Evolutionary conservation across 2,113 vertebrate species (phyloP).

Genomic region (Odontophorus gujanensis): DNA sequence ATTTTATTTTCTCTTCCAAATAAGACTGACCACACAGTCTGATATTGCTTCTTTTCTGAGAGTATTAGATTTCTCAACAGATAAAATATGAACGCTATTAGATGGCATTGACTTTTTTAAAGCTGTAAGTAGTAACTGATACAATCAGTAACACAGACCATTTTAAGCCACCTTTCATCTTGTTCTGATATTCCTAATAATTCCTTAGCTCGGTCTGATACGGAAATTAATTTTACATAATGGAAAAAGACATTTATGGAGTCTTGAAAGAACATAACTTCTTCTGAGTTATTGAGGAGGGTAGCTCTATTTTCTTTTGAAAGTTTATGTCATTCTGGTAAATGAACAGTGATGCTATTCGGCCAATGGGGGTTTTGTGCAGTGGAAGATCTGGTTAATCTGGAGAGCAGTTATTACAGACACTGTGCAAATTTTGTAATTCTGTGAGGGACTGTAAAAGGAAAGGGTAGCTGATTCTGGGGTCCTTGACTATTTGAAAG

Average conservation of each 20-base stretch:
- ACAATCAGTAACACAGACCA: conserved; percentile 37
- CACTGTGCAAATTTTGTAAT: not conserved
- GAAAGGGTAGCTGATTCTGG: not conserved
- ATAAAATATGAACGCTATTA: conserved; percentile 23
- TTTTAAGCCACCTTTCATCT: conserved; percentile 43
- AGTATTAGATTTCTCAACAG: conserved; percentile 28
- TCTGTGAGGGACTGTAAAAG: not conserved
- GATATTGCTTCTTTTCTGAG: conserved; percentile 3
- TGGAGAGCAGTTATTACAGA: not conserved
- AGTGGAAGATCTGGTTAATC: not conserved
- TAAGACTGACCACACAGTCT: conserved; percentile 1
- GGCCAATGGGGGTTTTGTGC: not conserved
- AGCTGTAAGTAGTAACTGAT: not conserved
- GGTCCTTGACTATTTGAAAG: not conserved
- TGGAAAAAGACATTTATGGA: conserved; percentile 35
- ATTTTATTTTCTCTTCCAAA: conserved; percentile 19
- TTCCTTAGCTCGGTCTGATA: conserved; percentile 40
- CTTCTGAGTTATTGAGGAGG: not conserved
- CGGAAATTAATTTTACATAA: conserved; percentile 60
- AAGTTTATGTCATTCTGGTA: not conserved
- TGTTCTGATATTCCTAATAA: not conserved
- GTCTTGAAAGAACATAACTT: conserved; percentile 27
- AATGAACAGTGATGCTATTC: not conserved
- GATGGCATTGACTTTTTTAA: conserved; percentile 42
- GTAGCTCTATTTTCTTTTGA: not conserved